These are phyloP conservation scores for Antigone vipio DNA, from an alignment of 2,113 vertebrate genomes.

Conservation along the genomic window DNA sequence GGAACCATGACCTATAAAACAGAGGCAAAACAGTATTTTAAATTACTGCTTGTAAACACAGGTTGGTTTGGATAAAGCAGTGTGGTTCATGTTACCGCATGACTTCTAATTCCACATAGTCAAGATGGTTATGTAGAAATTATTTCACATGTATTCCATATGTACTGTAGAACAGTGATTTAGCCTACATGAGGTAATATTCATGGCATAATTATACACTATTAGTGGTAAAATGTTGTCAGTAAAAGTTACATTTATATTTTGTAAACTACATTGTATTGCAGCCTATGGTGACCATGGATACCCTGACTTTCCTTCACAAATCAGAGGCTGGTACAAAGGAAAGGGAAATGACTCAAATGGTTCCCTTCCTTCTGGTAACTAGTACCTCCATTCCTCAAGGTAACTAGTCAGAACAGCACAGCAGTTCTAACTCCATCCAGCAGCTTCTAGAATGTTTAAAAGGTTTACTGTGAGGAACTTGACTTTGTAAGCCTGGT, in stretches of 20 bases:
- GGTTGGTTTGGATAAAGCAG: neutral
- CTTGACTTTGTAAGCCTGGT: neutral
- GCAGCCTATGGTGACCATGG: neutral
- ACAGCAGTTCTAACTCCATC: neutral
- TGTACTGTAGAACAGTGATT: neutral
- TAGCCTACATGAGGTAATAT: neutral
- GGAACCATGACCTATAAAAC: neutral
- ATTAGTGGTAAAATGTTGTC: neutral
- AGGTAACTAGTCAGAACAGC: neutral
- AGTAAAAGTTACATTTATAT: neutral
- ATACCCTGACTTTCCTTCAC: neutral
- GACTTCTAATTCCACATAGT: neutral
- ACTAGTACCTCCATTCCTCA: neutral
- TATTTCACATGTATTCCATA: neutral
- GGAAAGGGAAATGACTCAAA: neutral
- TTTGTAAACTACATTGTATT: neutral
- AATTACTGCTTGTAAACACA: neutral
- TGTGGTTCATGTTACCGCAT: neutral
- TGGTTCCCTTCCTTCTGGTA: neutral
- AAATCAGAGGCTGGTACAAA: neutral
- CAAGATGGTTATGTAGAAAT: neutral
- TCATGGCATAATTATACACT: neutral
- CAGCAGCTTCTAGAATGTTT: neutral
- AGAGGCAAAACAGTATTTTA: neutral
- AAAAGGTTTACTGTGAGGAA: neutral